Evolutionary conservation across 2,797 vertebrate species (phyloP), one percentile per base, ranked within the genome.

Genomic region (Lemur catta): DNA sequence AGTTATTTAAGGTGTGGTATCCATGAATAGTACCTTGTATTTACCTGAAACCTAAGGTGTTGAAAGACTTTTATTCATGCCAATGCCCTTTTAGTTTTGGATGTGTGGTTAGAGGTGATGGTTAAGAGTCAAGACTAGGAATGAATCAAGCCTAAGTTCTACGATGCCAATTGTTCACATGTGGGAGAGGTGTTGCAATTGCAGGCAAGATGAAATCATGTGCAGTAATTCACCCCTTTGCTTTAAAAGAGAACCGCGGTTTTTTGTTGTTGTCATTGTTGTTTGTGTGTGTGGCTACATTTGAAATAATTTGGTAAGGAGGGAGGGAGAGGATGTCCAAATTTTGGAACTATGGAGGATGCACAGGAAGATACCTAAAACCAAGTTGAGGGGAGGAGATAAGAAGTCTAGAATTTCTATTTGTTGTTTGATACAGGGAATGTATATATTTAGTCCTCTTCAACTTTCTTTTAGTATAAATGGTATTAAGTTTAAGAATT

Each of bases 1-100:
- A 98, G 79, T 74, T 97, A 85, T 85, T 96, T 84, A 71, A 87
- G 93, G 89, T 96, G 96, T 97, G 96, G 35, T 82, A 46, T 95
- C 95, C 89, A 80, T 96, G 82, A 96, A 88, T 24, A 97, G n/a
- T 4, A 95, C 9, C 57, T 80, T 96, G 74, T 79, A 35, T 92
- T 97, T 95, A 88, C 55, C 85, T 6, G 61, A 94, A 95, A 91
- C 35, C 30, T 63, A 85, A 89, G 33, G 15, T 74, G 67, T 82
- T 90, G 84, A 89, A 94, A 97, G 78, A 20, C 46, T 94, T 93
- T 65, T 72, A 82, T 89, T 89, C 67, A 92, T 79, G 30, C 78
- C 46, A 35, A 55, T 74, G 95, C 69, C 30, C 35, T 94, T 91
- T 94, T 11, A 71, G 43, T 41, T 52, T 78, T 52, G 24, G 18